These are phyloP conservation scores for Brachionus rubens DNA, from an alignment of 1,140 invertebrate species.

Conservation along the genomic window DNA sequence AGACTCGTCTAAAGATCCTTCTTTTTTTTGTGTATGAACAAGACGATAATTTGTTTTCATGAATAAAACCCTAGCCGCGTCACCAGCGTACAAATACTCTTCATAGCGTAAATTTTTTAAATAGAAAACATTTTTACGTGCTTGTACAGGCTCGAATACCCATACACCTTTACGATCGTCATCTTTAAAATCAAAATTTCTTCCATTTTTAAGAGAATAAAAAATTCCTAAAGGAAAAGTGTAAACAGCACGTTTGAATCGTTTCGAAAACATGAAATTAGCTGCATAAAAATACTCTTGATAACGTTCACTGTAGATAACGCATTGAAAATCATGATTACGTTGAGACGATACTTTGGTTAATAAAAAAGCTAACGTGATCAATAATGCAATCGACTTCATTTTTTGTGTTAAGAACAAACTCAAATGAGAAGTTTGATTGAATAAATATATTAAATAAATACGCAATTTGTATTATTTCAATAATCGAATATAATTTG, in stretches of 20 bases:
- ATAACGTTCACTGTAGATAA: constrained; percentile 25
- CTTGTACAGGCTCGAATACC: background rate
- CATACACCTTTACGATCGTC: constrained; percentile 38
- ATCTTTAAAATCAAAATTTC: constrained; percentile 30
- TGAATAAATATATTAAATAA: too few species aligned
- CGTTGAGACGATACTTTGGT: too few species aligned
- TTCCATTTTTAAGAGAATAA: background rate
- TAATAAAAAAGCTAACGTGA: too few species aligned
- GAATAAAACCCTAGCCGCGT: background rate
- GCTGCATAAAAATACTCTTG: constrained; percentile 13
- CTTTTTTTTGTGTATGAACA: background rate
- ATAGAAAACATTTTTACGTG: background rate
- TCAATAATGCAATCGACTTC: too few species aligned
- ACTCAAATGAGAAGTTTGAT: too few species aligned
- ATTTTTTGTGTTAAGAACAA: too few species aligned
- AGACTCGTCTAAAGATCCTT: background rate
- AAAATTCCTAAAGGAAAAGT: background rate
- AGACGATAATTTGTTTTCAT: background rate
- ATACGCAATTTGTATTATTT: too few species aligned
- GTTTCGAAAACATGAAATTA: constrained; percentile 6
- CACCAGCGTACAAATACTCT: constrained; percentile 25
- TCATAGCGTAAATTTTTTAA: constrained; percentile 19
- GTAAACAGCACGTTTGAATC: background rate
- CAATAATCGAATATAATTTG: too few species aligned
- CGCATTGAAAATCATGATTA: background rate